Evolutionary conservation across 2,888 invertebrate genomes (phyloP), one percentile per base, ranked within the genome.

Genomic region (Hydriomena furcata): DNA sequence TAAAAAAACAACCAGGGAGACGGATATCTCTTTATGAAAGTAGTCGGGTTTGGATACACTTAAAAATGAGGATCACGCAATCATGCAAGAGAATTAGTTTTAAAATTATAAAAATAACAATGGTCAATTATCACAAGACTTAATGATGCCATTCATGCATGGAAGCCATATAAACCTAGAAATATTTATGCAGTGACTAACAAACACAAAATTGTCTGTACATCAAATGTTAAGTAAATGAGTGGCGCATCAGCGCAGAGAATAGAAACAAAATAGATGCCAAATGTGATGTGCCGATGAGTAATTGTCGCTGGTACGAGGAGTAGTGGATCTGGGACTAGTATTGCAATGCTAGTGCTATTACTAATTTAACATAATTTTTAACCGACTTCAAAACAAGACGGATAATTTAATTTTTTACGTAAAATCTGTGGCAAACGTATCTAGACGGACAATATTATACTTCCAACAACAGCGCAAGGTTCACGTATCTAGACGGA

Each of bases 251-350:
- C 81, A 78, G 61, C 59, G 75, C 71, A 67, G 52, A 76, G 74
- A 82, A 82, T 82, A 83, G 78, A 52, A 73, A 66, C 65, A 65
- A 63, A 66, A 63, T 61, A 57, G 63, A 69, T 81, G 82, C 81
- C 79, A 82, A 79, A 66, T 65, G 65, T 66, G 57, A 59, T 62
- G 58, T 47, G 58, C 47, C 46, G 60, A 61, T 75, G 79, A 76
- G 68, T 76, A 75, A 77, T 71, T 69, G 68, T 59, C 58, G 41
- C 61, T 64, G 66, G 61, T 55, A 61, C 60, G 23, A 51, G 28
- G 12, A 12, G 7, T n/a, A 47, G 21, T 25, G 12, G 24, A 17
- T 5, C 23, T 13, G 31, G 31, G 24, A 36, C 30, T 2, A 27
- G 25, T 32, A 24, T 3, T 12, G 31, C 24, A 25, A 17, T 4